A percentile compares a stretch with the other conserved stretches of the same genome.
Conservation (phyloP, 2,888 invertebrate species). For the Rapana venosa region DNA sequence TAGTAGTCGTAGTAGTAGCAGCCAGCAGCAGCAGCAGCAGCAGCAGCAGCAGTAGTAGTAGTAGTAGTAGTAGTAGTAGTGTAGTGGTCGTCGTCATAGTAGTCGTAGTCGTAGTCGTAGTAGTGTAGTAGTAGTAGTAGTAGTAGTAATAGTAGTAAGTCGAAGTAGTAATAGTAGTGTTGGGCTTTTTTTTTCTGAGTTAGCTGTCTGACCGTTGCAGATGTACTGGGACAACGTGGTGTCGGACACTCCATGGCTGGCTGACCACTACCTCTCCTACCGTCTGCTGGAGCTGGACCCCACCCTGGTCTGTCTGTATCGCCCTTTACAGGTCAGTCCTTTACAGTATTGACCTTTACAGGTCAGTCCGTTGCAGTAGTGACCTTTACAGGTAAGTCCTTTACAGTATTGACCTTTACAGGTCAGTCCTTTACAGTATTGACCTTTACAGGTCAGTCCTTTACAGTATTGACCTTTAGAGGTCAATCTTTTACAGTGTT, state of each 20-base stretch:
- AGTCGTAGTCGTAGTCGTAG: too few species aligned
- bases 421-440: conserved; percentile 17
- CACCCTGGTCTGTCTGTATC: conserved; percentile 25
- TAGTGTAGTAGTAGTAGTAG: too few species aligned
- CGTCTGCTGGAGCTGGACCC: conserved; percentile 46
- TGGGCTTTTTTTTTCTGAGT: too few species aligned
- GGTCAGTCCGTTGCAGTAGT: conserved; percentile 21
- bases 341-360: conserved; percentile 38
- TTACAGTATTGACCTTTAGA: background rate
- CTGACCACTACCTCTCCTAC: conserved; percentile 48
- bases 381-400: conserved; percentile 41
- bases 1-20: too few species aligned
- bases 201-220: conserved; percentile 38
- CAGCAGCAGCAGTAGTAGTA: too few species aligned
- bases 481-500: background rate
- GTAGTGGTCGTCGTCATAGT: too few species aligned
- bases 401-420: conserved; percentile 39
- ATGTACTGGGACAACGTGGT: conserved; percentile 43
- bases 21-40: too few species aligned
- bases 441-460: background rate
- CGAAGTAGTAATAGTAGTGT: too few species aligned
- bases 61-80: too few species aligned
- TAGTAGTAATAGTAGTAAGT: too few species aligned
- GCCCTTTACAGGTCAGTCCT: conserved; percentile 41
- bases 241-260: conserved; percentile 38